Conservation (phyloP, 2,113 vertebrate genomes). For the Cyphomyrus discorhynchus region DNA sequence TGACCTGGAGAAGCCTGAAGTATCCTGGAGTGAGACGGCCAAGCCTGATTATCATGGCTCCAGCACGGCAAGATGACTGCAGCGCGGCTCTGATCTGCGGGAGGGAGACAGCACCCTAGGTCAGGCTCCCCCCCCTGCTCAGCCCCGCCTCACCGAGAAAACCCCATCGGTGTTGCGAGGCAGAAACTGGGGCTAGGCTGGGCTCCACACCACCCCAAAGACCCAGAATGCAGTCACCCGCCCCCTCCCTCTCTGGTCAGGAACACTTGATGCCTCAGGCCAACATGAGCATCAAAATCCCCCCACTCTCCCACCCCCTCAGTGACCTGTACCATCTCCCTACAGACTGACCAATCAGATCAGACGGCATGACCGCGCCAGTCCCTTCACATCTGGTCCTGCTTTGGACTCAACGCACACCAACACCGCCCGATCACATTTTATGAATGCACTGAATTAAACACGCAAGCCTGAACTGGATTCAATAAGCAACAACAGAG, state of each 20-base stretch:
- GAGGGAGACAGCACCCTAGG: neutral
- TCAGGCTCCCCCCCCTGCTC: neutral
- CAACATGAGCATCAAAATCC: slow-evolving; percentile 19
- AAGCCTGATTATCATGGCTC: slow-evolving; percentile 77
- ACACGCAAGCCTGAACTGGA: slow-evolving; percentile 25
- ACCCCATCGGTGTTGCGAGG: neutral
- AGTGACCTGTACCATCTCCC: neutral
- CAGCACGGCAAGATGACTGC: neutral
- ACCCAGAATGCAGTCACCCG: neutral
- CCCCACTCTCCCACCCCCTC: neutral
- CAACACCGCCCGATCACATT: neutral
- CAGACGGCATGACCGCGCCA: neutral
- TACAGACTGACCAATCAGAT: neutral
- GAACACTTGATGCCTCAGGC: slow-evolving; percentile 36
- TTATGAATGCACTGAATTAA: slow-evolving; percentile 25
- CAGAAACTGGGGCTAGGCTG: neutral
- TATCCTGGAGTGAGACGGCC: slow-evolving; percentile 86
- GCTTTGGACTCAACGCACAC: slow-evolving; percentile 16
- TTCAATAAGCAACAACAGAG: slow-evolving; percentile 29
- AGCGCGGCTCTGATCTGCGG: neutral
- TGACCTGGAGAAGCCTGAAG: slow-evolving; percentile 84
- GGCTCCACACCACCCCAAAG: neutral
- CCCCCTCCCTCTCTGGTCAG: slow-evolving; percentile 15
- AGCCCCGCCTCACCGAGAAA: neutral
- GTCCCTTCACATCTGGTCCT: slow-evolving; percentile 24